phyloP scores from a whole-genome alignment of 2,888 invertebrate species.

The Drosophila paracracens region DNA sequence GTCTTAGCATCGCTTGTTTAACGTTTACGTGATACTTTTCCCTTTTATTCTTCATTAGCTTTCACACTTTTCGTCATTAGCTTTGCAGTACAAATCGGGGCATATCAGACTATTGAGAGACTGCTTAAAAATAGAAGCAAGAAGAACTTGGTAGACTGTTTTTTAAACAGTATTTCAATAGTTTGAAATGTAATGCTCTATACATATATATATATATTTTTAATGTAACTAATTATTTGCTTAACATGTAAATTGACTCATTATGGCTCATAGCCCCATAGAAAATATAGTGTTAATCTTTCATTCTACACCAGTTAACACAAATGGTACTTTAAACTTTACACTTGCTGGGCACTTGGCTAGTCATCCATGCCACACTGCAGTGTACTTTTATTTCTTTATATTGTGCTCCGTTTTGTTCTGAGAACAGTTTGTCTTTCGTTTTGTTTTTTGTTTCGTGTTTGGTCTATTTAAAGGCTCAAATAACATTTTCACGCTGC shows the following conservation, averaged over 20 bases:
- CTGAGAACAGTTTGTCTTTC: slow-evolving; percentile 54
- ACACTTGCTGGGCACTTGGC: not conserved
- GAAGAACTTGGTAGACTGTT: not conserved
- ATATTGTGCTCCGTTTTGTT: slow-evolving; percentile 34
- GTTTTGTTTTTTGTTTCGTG: slow-evolving; percentile 27
- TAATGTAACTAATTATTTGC: not conserved
- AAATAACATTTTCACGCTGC: slow-evolving; percentile 71
- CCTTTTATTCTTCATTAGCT: slow-evolving; percentile 65
- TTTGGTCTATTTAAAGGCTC: slow-evolving; percentile 69
- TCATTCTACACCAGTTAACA: not conserved
- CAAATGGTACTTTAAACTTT: not conserved
- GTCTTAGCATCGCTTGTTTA: slow-evolving; percentile 35
- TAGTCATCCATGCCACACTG: not conserved
- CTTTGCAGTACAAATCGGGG: not conserved
- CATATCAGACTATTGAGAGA: not conserved
- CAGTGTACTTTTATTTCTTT: slow-evolving; percentile 11
- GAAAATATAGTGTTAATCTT: not conserved
- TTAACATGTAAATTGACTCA: not conserved
- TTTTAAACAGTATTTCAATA: not conserved
- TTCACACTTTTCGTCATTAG: slow-evolving; percentile 60
- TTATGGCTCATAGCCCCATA: not conserved
- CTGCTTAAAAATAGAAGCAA: not conserved
- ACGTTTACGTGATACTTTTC: slow-evolving; percentile 42
- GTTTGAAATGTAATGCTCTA: not conserved
- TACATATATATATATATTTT: no score